Evolutionary conservation across 1,140 invertebrate genomes (phyloP).

Genomic region (Argopecten irradians): DNA sequence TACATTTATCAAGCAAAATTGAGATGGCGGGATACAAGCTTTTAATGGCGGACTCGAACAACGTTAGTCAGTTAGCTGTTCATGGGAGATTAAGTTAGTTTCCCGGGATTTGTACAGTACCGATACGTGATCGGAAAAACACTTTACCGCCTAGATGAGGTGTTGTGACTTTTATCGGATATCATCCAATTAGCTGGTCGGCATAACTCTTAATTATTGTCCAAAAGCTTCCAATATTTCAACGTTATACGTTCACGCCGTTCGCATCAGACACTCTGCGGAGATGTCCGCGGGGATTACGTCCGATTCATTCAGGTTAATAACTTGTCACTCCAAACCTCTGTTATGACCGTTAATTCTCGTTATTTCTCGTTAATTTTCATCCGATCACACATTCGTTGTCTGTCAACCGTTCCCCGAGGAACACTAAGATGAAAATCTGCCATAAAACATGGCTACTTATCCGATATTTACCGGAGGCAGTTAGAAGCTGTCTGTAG

Average conservation of each 20-base stretch:
- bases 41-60: not conserved
- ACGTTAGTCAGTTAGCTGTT: not conserved
- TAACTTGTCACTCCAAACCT: slow-evolving; percentile 17
- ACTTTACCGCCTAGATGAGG: not conserved
- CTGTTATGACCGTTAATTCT: slow-evolving; percentile 16
- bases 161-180: not conserved
- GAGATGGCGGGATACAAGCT: not conserved
- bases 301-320: not conserved
- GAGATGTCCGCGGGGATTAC: not conserved
- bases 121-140: slow-evolving; percentile 10
- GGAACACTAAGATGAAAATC: slow-evolving; percentile 16
- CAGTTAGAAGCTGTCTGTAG: not conserved
- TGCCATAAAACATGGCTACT: slow-evolving; percentile 21
- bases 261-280: not conserved
- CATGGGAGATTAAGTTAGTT: not conserved
- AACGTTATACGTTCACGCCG: not conserved
- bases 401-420: not conserved
- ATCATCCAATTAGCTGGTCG: not conserved
- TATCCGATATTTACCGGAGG: not conserved
- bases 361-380: slow-evolving; percentile 10
- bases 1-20: not conserved
- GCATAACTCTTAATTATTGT: slow-evolving; percentile 23
- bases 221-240: not conserved
- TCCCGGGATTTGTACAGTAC: not conserved
- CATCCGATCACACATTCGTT: slow-evolving; percentile 20